Base-by-base conservation (phyloP, 2,888 invertebrate genomes). In the Patella pellucida region DNA sequence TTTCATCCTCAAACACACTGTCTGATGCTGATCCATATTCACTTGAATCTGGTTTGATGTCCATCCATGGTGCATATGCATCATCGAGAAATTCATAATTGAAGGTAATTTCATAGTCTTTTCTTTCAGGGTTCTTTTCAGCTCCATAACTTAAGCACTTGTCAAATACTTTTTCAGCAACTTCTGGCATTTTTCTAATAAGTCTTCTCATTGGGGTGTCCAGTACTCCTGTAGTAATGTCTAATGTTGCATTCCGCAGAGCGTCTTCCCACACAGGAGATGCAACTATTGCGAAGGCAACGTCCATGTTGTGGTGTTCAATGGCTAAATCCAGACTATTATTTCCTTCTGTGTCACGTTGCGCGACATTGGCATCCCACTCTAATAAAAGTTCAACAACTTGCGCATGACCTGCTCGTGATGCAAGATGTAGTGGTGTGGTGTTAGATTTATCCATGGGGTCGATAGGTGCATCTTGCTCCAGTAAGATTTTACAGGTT, bases 81-180 rank as follows among this genome's bases (percentile, higher is more conserved):
- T 92, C 92, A 82, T 92, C 92, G 71, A 92, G 83, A 72, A 91
- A 91, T 81, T 92, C 92, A 81, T 92, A 92, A 82, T 92, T 90
- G 82, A 92, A 92, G 0, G 88, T 90, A 56, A 92, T 87, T 50
- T 85, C 81, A 80, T 89, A 91, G 31, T 87, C 84, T 11, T 80
- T 81, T 71, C 84, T 82, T 71, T 89, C 89, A 0, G 87, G 83
- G 73, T 87, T 88, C 69, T 85, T 84, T 77, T 83, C 85, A 75
- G 83, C 83, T 41, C 86, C 87, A 51, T 83, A 80, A 9, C 80
- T 82, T 75, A 88, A 86, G 79, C 91, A 91, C 7, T 83, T 79
- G 56, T 88, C 84, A 82, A 91, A 91, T 51, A 90, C 89, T 72
- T 76, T 79, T 80, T 88, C 88, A 7, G 91, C 91, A 27, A 90